phyloP scores from a whole-genome alignment of 2,888 invertebrate species.

The Agonopterix alstromeriana region DNA sequence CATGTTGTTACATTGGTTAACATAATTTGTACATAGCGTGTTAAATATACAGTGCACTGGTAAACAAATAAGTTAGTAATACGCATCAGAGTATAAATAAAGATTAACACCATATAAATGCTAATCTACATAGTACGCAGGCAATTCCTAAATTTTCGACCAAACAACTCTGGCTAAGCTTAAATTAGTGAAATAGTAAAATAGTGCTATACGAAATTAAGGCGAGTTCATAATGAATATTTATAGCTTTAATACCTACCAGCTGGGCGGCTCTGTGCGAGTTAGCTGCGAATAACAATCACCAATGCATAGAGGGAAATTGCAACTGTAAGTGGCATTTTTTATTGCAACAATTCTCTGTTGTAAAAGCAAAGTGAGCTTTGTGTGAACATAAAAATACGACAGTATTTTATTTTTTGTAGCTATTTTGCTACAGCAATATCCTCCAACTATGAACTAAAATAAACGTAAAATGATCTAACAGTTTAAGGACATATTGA shows the following conservation, averaged over 20 bases:
- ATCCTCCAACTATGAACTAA: too few species aligned
- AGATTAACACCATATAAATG: neutral
- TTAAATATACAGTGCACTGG: too few species aligned
- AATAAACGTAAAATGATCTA: too few species aligned
- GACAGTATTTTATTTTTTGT: too few species aligned
- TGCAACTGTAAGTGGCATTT: constrained; percentile 44
- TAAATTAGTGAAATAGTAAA: constrained; percentile 66
- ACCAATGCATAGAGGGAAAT: constrained; percentile 25
- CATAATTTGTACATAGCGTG: too few species aligned
- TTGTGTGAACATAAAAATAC: neutral
- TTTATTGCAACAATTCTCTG: constrained; percentile 19
- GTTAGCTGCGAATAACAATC: constrained; percentile 44
- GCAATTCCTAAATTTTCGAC: constrained; percentile 22
- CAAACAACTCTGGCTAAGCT: constrained; percentile 43
- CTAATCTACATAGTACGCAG: neutral
- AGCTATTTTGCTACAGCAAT: too few species aligned
- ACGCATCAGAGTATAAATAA: too few species aligned
- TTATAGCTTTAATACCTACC: constrained; percentile 70
- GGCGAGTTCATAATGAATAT: constrained; percentile 72
- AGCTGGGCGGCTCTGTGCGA: constrained; percentile 44
- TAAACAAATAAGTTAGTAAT: too few species aligned
- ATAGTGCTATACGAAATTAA: constrained; percentile 66
- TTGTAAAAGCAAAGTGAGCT: neutral
- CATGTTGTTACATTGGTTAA: too few species aligned
- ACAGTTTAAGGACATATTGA: too few species aligned